These are phyloP conservation scores for Pogonocherus hispidulus DNA, from an alignment of 2,888 invertebrate genomes.

Conservation along the genomic window DNA sequence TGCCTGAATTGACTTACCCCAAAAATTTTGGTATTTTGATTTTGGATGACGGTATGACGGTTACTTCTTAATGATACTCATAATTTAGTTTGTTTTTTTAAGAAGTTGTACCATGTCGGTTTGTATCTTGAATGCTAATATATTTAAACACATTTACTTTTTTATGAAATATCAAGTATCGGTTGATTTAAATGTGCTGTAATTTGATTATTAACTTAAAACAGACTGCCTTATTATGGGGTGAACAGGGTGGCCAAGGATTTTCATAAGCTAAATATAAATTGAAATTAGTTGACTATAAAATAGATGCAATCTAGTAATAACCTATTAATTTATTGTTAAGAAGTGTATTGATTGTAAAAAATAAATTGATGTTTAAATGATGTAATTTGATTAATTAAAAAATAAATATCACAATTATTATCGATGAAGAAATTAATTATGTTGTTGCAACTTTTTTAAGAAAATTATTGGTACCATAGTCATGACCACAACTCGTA, in stretches of 20 bases:
- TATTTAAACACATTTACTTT: not conserved
- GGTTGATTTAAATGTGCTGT: not conserved
- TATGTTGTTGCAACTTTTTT: not conserved
- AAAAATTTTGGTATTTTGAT: slow-evolving; percentile 15
- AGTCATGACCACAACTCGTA: slow-evolving; percentile 19
- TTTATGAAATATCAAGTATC: not conserved
- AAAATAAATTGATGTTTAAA: slow-evolving; percentile 2
- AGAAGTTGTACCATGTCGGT: slow-evolving; percentile 19
- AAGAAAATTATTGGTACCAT: too few relatives aligned
- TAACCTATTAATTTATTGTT: slow-evolving; percentile 14
- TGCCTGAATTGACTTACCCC: slow-evolving; percentile 33
- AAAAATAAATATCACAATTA: not conserved
- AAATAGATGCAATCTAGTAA: slow-evolving; percentile 8
- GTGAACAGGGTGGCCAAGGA: slow-evolving; percentile 14
- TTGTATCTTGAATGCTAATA: slow-evolving; percentile 13
- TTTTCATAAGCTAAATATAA: not conserved
- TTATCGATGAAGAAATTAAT: not conserved
- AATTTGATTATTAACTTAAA: slow-evolving; percentile 2
- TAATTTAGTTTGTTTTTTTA: slow-evolving; percentile 25
- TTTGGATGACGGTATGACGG: slow-evolving; percentile 28
- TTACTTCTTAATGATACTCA: slow-evolving; percentile 39
- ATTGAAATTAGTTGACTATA: not conserved
- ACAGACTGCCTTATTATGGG: slow-evolving; percentile 9
- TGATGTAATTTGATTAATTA: not conserved
- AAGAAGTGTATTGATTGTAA: slow-evolving; percentile 3